Conservation (phyloP, 2,888 invertebrate species). For the Cetonia aurata region DNA sequence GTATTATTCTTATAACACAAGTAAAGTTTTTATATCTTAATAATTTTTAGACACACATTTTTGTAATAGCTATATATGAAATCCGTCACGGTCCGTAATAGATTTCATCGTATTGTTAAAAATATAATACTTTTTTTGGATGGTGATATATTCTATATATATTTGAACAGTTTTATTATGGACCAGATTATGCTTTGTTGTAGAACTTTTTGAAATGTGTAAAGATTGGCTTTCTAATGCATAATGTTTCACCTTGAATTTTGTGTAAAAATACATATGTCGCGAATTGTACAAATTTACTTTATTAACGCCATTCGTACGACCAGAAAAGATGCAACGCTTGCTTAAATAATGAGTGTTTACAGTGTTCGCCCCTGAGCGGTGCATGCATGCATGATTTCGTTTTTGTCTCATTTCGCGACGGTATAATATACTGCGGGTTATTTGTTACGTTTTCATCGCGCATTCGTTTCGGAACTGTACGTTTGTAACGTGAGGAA, state of each 20-base stretch:
- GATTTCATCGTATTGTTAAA: too few species aligned
- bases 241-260: conserved; percentile 50
- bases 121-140: too few species aligned
- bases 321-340: conserved; percentile 44
- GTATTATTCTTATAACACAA: too few species aligned
- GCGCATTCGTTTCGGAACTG: conserved; percentile 20
- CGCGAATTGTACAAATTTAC: conserved; percentile 45
- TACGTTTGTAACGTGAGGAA: conserved; percentile 13
- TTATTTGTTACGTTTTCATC: conserved; percentile 27
- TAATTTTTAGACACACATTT: too few species aligned
- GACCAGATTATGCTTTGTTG: too few species aligned
- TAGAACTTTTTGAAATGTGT: too few species aligned
- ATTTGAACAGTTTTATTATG: too few species aligned
- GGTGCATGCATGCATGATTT: neutral
- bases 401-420: conserved; percentile 12
- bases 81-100: too few species aligned
- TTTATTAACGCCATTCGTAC: conserved; percentile 51
- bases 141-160: too few species aligned
- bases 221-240: too few species aligned
- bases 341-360: conserved; percentile 13
- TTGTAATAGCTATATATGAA: too few species aligned
- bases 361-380: neutral
- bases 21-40: too few species aligned
- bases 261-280: conserved; percentile 46
- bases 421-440: conserved; percentile 12